A percentile compares a stretch with the other conserved stretches of the same genome.
Evolutionary conservation across 1,140 invertebrate genomes (phyloP).

Genomic region (Drosophila eugracilis): DNA sequence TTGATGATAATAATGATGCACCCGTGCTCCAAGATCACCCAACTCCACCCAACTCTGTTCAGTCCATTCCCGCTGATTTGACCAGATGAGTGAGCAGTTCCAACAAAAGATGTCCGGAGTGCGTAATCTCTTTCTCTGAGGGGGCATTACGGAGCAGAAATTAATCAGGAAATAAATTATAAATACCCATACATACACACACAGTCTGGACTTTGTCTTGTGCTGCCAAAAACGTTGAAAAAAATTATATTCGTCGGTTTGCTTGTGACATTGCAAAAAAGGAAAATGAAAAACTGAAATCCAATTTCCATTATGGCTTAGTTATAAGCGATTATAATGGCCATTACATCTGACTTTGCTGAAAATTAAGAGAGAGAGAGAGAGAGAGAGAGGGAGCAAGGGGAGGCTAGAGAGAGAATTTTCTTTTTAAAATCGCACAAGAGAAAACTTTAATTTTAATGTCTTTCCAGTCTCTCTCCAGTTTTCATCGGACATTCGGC

Average conservation of each 20-base stretch:
- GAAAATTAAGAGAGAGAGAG: neutral
- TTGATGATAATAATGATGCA: slow-evolving; percentile 42
- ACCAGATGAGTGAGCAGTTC: slow-evolving; percentile 25
- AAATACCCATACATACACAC: slow-evolving; percentile 29
- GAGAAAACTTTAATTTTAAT: slow-evolving; percentile 44
- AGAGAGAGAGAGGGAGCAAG: slow-evolving; percentile 12
- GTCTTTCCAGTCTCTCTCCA: slow-evolving; percentile 20
- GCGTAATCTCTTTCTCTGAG: slow-evolving; percentile 32
- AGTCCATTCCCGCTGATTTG: slow-evolving; percentile 4
- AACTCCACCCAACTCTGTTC: slow-evolving; percentile 6
- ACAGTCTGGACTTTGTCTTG: slow-evolving; percentile 40
- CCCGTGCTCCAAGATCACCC: slow-evolving; percentile 27
- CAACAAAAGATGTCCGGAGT: slow-evolving; percentile 36
- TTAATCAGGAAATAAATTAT: slow-evolving; percentile 77
- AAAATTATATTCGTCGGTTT: slow-evolving; percentile 7
- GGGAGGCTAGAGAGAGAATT: neutral
- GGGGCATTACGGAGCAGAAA: slow-evolving; percentile 54
- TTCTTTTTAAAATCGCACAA: slow-evolving; percentile 24
- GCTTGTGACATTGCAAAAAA: slow-evolving; percentile 38
- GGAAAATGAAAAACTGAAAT: slow-evolving; percentile 26
- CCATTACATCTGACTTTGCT: slow-evolving; percentile 37
- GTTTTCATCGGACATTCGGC: slow-evolving; percentile 28
- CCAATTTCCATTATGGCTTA: slow-evolving; percentile 52
- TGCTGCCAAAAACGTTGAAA: slow-evolving; percentile 23
- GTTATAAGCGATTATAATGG: slow-evolving; percentile 48